Base-by-base conservation (phyloP, 2,888 invertebrate genomes). In the Drosophila neotestacea region DNA sequence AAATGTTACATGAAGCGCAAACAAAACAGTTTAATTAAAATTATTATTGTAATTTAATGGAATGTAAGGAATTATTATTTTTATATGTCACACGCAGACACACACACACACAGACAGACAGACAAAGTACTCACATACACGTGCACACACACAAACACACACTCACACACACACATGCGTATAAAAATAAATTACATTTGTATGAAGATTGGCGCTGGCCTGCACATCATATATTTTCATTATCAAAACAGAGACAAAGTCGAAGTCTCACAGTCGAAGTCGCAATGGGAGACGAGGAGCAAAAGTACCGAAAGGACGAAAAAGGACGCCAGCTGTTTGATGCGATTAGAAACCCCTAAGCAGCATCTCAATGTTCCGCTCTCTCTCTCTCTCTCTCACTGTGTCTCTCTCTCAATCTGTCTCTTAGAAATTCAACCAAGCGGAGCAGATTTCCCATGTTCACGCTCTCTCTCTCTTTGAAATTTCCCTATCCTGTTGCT, bases 141-240 rank as follows among this genome's bases (percentile, higher is more conserved):
- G 22, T 56, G 22, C 22, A 62, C 48, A 64, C 61, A 44, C 34
- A 32, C 58, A 54, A 44, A 70, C 63, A 77, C 60, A 61, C 66
- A 61, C n/a, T n/a, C 34, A 32, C 58, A 54, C 47, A 70, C 63
- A 77, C 60, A 61, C 66, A 61, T 51, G 47, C 48, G 67, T 77
- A 88, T 88, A 80, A 82, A 89, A 88, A 88, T 90, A 89, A 89
- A 90, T 90, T 88, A 74, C 86, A 81, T 83, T 90, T 86, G 88
- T 89, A 87, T 87, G 85, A 89, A 88, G 85, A 83, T 80, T 79
- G 78, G 74, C 84, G 85, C 80, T 87, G 79, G 85, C 83, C 77
- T 80, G 85, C 85, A 85, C 84, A 83, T 87, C 85, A 90, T 89
- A 89, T 86, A 89, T 90, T 90, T 89, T 89, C 90, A 89, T 90